phyloP scores from a whole-genome alignment of 2,888 invertebrate genomes.

The Pristionchus fissidentatus region DNA sequence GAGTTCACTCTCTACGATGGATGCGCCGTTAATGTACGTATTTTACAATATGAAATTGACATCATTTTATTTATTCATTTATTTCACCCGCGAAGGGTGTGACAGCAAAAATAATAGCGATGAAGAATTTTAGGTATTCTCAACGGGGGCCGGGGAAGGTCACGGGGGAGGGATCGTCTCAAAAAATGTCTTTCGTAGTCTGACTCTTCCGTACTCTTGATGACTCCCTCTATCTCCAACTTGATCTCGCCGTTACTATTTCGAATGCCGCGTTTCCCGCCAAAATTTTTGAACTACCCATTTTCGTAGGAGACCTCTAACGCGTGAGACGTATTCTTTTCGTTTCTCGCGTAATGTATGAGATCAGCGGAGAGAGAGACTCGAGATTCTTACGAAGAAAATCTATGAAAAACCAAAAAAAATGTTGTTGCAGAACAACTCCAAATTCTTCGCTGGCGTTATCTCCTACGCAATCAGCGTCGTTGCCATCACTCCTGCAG shows the following conservation, averaged over 20 bases:
- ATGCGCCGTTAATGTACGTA: conserved; percentile 51
- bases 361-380: neutral
- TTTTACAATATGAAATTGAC: neutral
- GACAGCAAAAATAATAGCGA: too few relatives aligned
- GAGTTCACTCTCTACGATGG: conserved; percentile 66
- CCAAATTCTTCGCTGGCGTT: conserved; percentile 59
- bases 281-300: too few relatives aligned
- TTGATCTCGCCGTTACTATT: neutral
- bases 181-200: neutral
- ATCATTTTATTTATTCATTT: neutral
- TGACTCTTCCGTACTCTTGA: neutral
- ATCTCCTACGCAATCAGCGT: conserved; percentile 66
- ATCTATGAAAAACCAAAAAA: neutral
- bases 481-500: conserved; percentile 68
- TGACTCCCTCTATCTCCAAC: neutral
- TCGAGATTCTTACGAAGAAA: neutral
- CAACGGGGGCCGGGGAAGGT: too few relatives aligned
- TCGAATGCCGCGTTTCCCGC: too few relatives aligned
- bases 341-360: too few relatives aligned
- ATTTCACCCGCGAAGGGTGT: too few relatives aligned
- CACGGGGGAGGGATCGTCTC: neutral
- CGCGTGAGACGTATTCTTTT: too few relatives aligned
- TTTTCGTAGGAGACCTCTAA: too few relatives aligned
- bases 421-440: neutral
- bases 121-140: too few relatives aligned